Base-by-base conservation (phyloP, 1,140 invertebrate genomes). In the Hirudo medicinalis region DNA sequence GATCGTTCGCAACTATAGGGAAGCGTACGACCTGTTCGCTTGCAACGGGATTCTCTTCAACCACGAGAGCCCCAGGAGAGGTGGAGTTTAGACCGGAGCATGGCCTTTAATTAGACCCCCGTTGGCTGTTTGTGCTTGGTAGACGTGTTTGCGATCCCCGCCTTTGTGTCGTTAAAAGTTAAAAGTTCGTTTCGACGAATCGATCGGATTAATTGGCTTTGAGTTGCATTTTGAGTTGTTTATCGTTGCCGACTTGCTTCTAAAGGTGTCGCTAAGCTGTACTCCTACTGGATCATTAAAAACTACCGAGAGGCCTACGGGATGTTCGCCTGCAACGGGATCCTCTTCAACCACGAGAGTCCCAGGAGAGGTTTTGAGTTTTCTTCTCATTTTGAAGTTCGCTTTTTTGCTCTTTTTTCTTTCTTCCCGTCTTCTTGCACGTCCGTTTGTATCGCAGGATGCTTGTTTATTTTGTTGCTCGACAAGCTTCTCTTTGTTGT, bases 41-140 rank as follows among this genome's bases (percentile, higher is more conserved):
- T 96, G 92, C 76, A 99, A 99, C 84, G 97, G 97, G 0, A 95
- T 99, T 75, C 85, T 99, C 4, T 99, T 99, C 80, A 99, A 99
- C 84, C 97, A 99, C 80, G 97, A 99, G 85, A 97, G 93, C 82
- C 97, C 97, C 2, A 83, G 96, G 73, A 84, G 97, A 80, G 96
- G 95, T 75, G 32, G 27, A 9, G 69, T 70, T 20, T 70, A 49
- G 20, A 11, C 40, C 8, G n/a, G 27, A 15, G 69, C 53, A 54
- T 55, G 27, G 9, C 8, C 53, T 9, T 60, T 11, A 8, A 25
- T 60, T 53, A 8, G 57, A 32, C 29, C 1, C 57, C 15, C 29
- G 17, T 11, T 63, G 57, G 4, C 29, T 63, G 29, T 32, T 32
- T 63, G 19, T 13, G 32, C 6, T 36, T 36, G 32, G 32, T 36